phyloP scores from a whole-genome alignment of 2,888 invertebrate species.

The Andrena trimmerana region DNA sequence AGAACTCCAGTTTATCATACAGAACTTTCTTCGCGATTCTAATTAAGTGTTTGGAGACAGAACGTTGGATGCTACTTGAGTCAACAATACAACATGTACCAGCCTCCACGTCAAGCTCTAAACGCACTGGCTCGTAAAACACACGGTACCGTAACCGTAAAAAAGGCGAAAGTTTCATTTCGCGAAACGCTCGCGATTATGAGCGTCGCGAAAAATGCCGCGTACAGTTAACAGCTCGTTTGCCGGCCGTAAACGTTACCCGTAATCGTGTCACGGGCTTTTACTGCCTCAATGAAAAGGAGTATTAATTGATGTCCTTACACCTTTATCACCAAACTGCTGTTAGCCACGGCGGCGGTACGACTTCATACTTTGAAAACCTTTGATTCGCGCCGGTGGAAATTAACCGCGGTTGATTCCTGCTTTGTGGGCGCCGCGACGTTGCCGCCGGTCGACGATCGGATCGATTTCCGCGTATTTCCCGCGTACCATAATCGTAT shows the following conservation, averaged over 20 bases:
- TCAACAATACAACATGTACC: constrained; percentile 44
- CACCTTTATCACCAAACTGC: constrained; percentile 69
- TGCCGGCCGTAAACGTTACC: constrained; percentile 66
- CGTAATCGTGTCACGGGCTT: constrained; percentile 71
- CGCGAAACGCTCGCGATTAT: constrained; percentile 63
- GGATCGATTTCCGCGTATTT: constrained; percentile 6
- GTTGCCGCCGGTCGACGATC: constrained; percentile 13
- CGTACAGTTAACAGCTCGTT: constrained; percentile 71
- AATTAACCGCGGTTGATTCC: constrained; percentile 33
- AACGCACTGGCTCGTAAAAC: constrained; percentile 65
- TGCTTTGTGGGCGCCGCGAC: constrained; percentile 22
- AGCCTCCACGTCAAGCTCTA: constrained; percentile 51
- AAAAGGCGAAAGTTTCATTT: constrained; percentile 62
- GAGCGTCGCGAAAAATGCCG: constrained; percentile 62
- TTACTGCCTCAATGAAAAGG: constrained; percentile 68
- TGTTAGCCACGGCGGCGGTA: constrained; percentile 28
- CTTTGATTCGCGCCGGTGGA: constrained; percentile 33
- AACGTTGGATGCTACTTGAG: constrained; percentile 33
- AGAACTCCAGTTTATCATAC: neutral
- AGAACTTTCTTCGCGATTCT: neutral
- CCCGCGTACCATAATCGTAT: neutral
- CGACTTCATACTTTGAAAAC: constrained; percentile 52
- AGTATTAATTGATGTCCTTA: constrained; percentile 73
- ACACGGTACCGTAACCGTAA: constrained; percentile 54
- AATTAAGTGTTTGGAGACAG: neutral